Evolutionary conservation across 2,888 invertebrate species (phyloP).

Genomic region (Diloba caeruleocephala): DNA sequence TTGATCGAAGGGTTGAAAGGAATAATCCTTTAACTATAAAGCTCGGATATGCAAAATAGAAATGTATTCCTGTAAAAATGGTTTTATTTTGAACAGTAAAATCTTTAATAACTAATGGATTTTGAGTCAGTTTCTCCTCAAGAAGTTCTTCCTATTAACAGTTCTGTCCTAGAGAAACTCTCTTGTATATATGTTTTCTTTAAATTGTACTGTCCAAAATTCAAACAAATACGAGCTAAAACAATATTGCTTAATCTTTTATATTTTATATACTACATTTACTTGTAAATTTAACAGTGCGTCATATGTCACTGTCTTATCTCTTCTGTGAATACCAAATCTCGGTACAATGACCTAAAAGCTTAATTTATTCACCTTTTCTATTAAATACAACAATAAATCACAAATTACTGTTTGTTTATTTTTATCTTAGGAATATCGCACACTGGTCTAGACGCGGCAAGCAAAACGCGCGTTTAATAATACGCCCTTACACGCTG

Average conservation of each 20-base stretch:
- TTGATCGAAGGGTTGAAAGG: constrained; percentile 32
- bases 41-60: constrained; percentile 10
- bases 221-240: too few species aligned
- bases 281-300: not conserved
- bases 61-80: too few species aligned
- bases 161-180: too few species aligned
- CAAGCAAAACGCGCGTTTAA: not conserved
- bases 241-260: too few species aligned
- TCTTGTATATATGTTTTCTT: too few species aligned
- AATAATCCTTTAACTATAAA: constrained; percentile 50
- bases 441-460: not conserved
- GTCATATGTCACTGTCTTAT: constrained; percentile 7
- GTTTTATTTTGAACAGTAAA: too few species aligned
- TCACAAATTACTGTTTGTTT: constrained; percentile 2
- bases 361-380: constrained; percentile 12
- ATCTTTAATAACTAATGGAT: too few species aligned
- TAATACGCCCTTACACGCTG: too few species aligned
- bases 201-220: too few species aligned
- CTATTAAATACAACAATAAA: constrained; percentile 15
- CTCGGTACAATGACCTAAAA: constrained; percentile 13
- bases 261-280: too few species aligned
- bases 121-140: too few species aligned
- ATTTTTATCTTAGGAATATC: constrained; percentile 5
- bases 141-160: too few species aligned
- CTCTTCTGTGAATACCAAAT: constrained; percentile 12